Conservation (phyloP, 2,888 invertebrate genomes). For the Dascillus cervinus region DNA sequence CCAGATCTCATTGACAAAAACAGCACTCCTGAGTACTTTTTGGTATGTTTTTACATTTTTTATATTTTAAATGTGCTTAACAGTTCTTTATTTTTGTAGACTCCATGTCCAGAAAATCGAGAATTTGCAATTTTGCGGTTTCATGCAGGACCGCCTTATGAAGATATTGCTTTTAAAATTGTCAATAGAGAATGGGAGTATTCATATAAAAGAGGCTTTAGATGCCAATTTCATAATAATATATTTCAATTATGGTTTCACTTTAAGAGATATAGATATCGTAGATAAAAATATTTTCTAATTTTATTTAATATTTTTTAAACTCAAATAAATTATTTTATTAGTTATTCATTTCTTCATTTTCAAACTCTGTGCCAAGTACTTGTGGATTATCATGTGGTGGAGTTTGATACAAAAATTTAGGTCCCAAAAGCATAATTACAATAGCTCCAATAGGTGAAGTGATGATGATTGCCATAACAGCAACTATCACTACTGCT, state of each 20-base stretch:
- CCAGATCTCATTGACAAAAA: conserved; percentile 95
- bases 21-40: conserved; percentile 85
- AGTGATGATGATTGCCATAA: conserved; percentile 49
- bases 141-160: conserved; percentile 98
- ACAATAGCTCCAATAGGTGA: conserved; percentile 45
- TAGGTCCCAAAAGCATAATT: conserved; percentile 28
- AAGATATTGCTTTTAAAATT: conserved; percentile 98
- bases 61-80: background rate
- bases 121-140: conserved; percentile 94
- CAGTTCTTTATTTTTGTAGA: conserved; percentile 51
- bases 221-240: conserved; percentile 99
- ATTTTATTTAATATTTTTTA: conserved; percentile 4
- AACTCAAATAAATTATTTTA: background rate
- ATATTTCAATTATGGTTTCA: conserved; percentile 99
- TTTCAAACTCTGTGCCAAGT: background rate
- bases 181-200: conserved; percentile 99
- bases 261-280: conserved; percentile 95
- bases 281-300: conserved; percentile 49
- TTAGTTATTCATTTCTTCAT: background rate
- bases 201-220: conserved; percentile 94
- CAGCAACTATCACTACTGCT: conserved; percentile 47
- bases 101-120: conserved; percentile 81
- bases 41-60: conserved; percentile 51
- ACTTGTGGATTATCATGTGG: too few relatives aligned
- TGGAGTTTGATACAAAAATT: conserved; percentile 24